Conservation (phyloP, 2,113 vertebrate genomes). For the Lipophrys pholis region DNA sequence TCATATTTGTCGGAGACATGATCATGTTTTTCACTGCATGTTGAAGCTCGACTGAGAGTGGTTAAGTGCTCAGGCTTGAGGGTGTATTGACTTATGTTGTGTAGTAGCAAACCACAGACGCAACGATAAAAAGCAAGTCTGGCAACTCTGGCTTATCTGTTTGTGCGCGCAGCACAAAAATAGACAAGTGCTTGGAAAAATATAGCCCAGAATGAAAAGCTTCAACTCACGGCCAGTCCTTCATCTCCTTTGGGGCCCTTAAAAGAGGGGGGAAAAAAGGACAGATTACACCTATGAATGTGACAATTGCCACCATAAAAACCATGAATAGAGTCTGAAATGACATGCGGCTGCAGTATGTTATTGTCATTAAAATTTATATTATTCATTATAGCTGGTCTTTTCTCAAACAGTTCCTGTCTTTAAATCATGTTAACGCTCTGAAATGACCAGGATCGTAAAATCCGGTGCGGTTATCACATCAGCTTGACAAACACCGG, state of each 20-base stretch:
- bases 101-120: slow-evolving; percentile 46
- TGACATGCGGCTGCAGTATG: slow-evolving; percentile 38
- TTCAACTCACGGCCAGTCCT: slow-evolving; percentile 87
- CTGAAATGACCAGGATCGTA: slow-evolving; percentile 18
- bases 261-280: slow-evolving; percentile 60
- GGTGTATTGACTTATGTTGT: slow-evolving; percentile 61
- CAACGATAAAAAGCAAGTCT: slow-evolving; percentile 51
- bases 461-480: not conserved
- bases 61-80: slow-evolving; percentile 61
- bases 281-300: slow-evolving; percentile 47
- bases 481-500: slow-evolving; percentile 13
- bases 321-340: slow-evolving; percentile 41
- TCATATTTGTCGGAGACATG: slow-evolving; percentile 61
- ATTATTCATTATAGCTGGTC: slow-evolving; percentile 31
- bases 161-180: slow-evolving; percentile 25
- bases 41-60: slow-evolving; percentile 51
- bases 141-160: slow-evolving; percentile 31
- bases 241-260: slow-evolving; percentile 96
- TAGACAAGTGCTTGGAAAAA: slow-evolving; percentile 53
- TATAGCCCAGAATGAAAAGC: slow-evolving; percentile 48
- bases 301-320: slow-evolving; percentile 45
- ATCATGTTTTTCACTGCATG: slow-evolving; percentile 56
- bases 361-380: slow-evolving; percentile 48
- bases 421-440: slow-evolving; percentile 51
- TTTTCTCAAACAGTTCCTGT: slow-evolving; percentile 9